Base-by-base conservation (phyloP, 1,140 invertebrate species). In the Ganaspis sp. region DNA sequence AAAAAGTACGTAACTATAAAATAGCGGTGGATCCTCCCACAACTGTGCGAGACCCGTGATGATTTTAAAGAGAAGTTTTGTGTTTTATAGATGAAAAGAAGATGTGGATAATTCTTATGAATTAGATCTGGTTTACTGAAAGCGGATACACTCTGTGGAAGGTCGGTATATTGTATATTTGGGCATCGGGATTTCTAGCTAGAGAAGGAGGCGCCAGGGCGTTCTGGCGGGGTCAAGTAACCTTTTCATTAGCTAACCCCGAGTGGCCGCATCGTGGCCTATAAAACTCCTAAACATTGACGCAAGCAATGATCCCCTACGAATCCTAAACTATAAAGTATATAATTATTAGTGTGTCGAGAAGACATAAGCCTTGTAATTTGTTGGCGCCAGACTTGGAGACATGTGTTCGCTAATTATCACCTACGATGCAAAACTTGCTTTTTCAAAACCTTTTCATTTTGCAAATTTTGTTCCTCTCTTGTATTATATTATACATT, bases 151-250 rank as follows among this genome's bases (percentile, higher is more conserved):
- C 5, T 34, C 29, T 15, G 21, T 64, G 9, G 54, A 64, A 49
- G 15, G 58, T 64, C 58, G 23, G 58, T 64, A 64, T 64, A 79
- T 81, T 80, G 58, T 64, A 64, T 64, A 79, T 81, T 80, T 53
- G 76, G 58, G 53, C 64, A 70, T 58, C 17, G 23, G 71, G 40
- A 69, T 53, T 73, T 40, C 49, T 45, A 75, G 73, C 42, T 37
- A 54, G 42, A 78, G 80, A 82, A 85, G 84, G 83, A 90, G 89
- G 89, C 88, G 89, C 87, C 88, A 90, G 89, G 88, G 88, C 89
- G 89, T 90, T 90, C 81, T 89, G 83, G 74, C 82, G 85, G 88
- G 89, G 89, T 91, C 88, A 90, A 91, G 79, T 90, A 91, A 91
- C 89, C 90, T 90, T 91, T 91, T 91, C 90, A 90, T 91, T 90